Evolutionary conservation across 2,113 vertebrate genomes (phyloP).

Genomic region (Chaetodon auriga): DNA sequence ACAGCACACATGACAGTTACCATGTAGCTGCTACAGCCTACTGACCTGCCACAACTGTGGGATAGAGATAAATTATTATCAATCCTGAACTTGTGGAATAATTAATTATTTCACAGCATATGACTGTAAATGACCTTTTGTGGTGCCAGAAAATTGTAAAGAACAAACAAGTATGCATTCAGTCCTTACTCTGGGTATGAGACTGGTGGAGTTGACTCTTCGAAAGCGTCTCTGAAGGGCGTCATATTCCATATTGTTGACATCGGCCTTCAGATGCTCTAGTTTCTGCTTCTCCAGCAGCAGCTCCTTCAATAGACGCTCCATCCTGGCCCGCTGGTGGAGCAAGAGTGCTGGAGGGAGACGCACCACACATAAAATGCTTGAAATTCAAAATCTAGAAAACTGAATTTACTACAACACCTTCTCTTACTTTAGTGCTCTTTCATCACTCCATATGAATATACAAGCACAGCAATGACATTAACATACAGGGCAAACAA

Average conservation of each 20-base stretch:
- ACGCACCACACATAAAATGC: background rate
- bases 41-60: background rate
- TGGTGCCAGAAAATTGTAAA: background rate
- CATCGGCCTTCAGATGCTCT: constrained; percentile 93
- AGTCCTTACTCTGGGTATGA: constrained; percentile 91
- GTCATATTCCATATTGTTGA: constrained; percentile 97
- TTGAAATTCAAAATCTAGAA: background rate
- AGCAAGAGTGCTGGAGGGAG: constrained; percentile 91
- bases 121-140: background rate
- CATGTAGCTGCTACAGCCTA: background rate
- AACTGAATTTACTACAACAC: background rate
- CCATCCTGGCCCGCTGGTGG: constrained; percentile 98
- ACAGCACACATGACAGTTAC: background rate
- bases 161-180: background rate
- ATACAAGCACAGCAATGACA: background rate
- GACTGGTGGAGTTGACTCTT: constrained; percentile 93
- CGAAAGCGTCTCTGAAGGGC: constrained; percentile 96
- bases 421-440: background rate
- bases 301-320: constrained; percentile 95
- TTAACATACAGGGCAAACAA: background rate
- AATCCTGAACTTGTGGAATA: background rate
- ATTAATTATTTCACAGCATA: background rate
- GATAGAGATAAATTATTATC: background rate
- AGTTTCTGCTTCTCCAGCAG: constrained; percentile 93
- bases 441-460: background rate